Evolutionary conservation across 2,797 vertebrate species (phyloP), one percentile per base, ranked within the genome.

Genomic region (Chloroceryle inda): DNA sequence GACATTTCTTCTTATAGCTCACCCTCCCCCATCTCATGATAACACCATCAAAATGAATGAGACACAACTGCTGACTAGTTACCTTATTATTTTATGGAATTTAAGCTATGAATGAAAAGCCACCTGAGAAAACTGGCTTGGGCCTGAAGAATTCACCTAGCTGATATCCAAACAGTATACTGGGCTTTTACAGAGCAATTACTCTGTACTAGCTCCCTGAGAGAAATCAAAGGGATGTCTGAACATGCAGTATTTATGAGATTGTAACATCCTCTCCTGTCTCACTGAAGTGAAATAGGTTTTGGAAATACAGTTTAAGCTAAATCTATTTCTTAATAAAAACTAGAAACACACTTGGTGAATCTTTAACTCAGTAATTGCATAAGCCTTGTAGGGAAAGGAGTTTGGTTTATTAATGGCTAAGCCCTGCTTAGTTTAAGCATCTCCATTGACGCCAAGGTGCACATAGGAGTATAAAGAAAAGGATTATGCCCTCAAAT

Each of bases 261-360:
- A 71, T 6, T 74, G 40, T 56, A 90, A 82, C 67, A 27, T 79
- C 63, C 67, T 76, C 64, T 89, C 72, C 49, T 85, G 62, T 86
- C 61, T 83, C 53, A 5, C 62, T 61, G 87, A 73, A 92, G 26
- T 50, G 50, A 84, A 81, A 68, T 73, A 38, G 0, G 0, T 59
- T 88, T 78, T 92, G 67, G 66, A 96, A 94, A 52, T 26, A 92
- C 33, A 79, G 33, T 78, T 85, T 88, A 73, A 74, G 33, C 59
- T 82, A 83, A 96, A 96, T 87, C 71, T 89, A 35, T 58, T 88
- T 87, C 62, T 38, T 84, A 75, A 88, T 69, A 50, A 90, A 86
- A 58, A 27, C 12, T 5, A 78, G 53, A 91, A 92, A 74, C 44
- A 52, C 22, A 40, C 47, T 63, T 26, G 27, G n/a, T 69, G 49